Evolutionary conservation across 2,113 vertebrate genomes (phyloP).

Genomic region (Eretmochelys imbricata): DNA sequence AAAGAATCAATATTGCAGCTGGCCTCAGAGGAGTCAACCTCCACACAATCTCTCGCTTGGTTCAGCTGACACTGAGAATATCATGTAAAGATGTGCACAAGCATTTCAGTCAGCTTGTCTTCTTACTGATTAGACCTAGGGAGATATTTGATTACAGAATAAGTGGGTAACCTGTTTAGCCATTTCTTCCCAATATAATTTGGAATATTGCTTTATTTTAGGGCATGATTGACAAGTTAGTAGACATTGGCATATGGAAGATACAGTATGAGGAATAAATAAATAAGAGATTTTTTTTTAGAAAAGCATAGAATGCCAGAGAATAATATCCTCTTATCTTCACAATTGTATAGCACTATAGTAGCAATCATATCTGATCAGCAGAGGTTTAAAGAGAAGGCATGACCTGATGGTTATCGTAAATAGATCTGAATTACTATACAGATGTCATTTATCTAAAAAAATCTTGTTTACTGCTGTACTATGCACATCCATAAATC

Average conservation of each 20-base stretch:
- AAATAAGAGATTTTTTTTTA: conserved; percentile 17
- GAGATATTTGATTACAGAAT: conserved; percentile 73
- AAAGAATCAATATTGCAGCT: conserved; percentile 88
- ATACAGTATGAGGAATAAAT: conserved; percentile 17
- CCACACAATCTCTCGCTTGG: conserved; percentile 61
- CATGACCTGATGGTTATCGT: neutral
- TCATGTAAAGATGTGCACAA: conserved; percentile 65
- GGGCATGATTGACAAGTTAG: conserved; percentile 20
- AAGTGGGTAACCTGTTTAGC: conserved; percentile 19
- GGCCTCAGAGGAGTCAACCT: conserved; percentile 69
- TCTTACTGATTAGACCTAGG: conserved; percentile 65
- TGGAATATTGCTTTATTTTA: conserved; percentile 18
- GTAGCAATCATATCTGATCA: conserved; percentile 16
- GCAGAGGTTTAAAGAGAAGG: conserved; percentile 32
- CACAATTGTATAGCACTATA: neutral
- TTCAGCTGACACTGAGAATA: conserved; percentile 68
- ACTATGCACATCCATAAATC: neutral
- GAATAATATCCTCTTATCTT: conserved; percentile 18
- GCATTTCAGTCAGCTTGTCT: conserved; percentile 69
- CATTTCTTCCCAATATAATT: conserved; percentile 59
- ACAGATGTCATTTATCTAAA: neutral
- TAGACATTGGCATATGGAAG: neutral
- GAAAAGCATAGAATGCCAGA: conserved; percentile 7
- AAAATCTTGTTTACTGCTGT: neutral
- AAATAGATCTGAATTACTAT: conserved; percentile 14